phyloP scores from a whole-genome alignment of 2,888 invertebrate species.

The Pristionchus japonicus region DNA sequence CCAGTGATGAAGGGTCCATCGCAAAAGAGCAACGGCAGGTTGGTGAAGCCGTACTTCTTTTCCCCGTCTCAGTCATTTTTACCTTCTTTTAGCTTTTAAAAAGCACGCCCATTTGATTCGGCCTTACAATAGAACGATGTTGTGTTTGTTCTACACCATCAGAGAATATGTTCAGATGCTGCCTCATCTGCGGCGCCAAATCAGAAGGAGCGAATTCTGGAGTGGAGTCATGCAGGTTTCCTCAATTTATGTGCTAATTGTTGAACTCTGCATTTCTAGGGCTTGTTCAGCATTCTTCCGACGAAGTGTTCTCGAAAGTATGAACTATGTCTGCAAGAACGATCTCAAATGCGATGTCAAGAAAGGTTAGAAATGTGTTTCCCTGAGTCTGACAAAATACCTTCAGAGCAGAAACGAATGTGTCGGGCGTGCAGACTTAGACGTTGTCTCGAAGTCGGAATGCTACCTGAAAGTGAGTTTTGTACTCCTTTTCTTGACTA shows the following conservation, averaged over 20 bases:
- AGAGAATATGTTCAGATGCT: not conserved
- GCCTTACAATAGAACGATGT: too few relatives aligned
- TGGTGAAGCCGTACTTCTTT: not conserved
- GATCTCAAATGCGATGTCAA: not conserved
- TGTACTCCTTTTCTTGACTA: not conserved
- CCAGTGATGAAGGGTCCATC: not conserved
- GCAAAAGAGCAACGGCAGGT: not conserved
- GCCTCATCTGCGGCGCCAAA: not conserved
- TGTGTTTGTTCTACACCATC: too few relatives aligned
- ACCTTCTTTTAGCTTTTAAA: too few relatives aligned
- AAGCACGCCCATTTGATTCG: too few relatives aligned
- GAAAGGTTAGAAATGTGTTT: not conserved
- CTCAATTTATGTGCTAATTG: not conserved
- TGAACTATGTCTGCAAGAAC: slow-evolving; percentile 2
- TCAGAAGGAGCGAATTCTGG: slow-evolving; percentile 28
- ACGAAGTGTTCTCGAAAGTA: not conserved
- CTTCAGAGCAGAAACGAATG: not conserved
- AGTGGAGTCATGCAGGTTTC: not conserved
- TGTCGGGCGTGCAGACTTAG: not conserved
- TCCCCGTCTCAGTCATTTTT: not conserved
- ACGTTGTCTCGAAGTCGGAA: slow-evolving; percentile 8
- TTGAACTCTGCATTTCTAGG: not conserved
- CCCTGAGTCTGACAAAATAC: not conserved
- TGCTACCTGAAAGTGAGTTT: not conserved
- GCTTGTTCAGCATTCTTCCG: not conserved